Base-by-base conservation (phyloP, 2,888 invertebrate genomes). In the Drosophila borealis region DNA sequence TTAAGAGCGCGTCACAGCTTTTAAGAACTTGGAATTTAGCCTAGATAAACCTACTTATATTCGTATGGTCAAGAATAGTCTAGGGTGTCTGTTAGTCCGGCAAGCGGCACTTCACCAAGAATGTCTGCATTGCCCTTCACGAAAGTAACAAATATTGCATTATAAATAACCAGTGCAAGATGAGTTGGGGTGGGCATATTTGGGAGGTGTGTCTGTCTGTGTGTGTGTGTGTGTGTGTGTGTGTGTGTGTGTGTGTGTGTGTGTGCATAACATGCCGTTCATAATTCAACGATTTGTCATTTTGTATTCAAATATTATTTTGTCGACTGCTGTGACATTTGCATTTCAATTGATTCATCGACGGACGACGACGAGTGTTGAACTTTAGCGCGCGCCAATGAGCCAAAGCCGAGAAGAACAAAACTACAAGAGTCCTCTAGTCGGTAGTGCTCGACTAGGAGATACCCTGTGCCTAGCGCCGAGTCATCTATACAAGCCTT, bases 231-330 rank as follows among this genome's bases (percentile, higher is more conserved):
- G 21, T 21, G 21, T 21, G 21, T 21, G 21, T 21, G 25, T 25
- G 25, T 25, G 25, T 25, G 25, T 25, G 21, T 21, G 21, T 21
- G 21, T 21, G 21, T 21, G 25, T 25, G 25, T 25, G 25, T 25
- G 25, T 25, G 50, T 48, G 36, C 48, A 65, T 34, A 54, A 34
- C 45, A 60, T 51, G 63, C 59, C 39, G 70, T 70, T 83, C 88
- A 85, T 88, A 85, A 86, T 74, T 88, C 87, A 86, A 50, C 81
- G 88, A 85, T 88, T 88, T 85, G 88, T 88, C 87, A 83, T 78
- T 85, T 72, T 85, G 84, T 83, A 88, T 85, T 86, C 73, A 85
- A 88, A 88, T 88, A 85, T 78, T 80, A 66, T 74, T 80, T 61
- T 56, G 33, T 54, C 60, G 45, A 55, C 61, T 59, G 74, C 56